A percentile compares a stretch with the other conserved stretches of the same genome.
Evolutionary conservation across 1,140 invertebrate species (phyloP).

Genomic region (Mylabris phalerata): DNA sequence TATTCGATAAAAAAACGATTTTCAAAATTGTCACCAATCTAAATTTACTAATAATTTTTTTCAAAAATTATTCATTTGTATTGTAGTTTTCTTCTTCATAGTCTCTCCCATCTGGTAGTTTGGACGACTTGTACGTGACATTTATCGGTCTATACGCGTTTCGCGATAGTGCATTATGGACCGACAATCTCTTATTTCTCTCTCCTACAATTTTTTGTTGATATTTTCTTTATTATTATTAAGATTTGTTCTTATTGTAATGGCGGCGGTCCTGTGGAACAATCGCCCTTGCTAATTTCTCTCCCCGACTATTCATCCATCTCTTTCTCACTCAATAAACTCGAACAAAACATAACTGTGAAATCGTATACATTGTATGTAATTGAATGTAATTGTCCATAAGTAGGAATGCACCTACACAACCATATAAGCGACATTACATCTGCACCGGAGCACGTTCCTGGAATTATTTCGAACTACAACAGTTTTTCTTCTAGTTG

Average conservation of each 20-base stretch:
- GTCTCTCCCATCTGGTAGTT: too few species aligned
- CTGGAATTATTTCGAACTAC: constrained; percentile 4
- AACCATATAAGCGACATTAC: not conserved
- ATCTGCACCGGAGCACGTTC: constrained; percentile 12
- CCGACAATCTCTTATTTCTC: constrained; percentile 8
- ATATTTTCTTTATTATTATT: not conserved
- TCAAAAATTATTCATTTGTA: not conserved
- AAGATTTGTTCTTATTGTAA: constrained; percentile 2
- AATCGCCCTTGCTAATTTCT: constrained; percentile 1
- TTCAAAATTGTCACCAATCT: not conserved
- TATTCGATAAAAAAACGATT: constrained; percentile 1
- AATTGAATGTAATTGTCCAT: constrained; percentile 17
- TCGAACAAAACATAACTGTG: constrained; percentile 14
- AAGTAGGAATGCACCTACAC: constrained; percentile 11
- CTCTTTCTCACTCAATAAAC: too few species aligned
- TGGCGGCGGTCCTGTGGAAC: constrained; percentile 11
- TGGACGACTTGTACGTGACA: constrained; percentile 7
- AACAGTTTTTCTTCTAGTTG: too few species aligned
- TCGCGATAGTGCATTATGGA: constrained; percentile 11
- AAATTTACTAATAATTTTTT: constrained; percentile 10
- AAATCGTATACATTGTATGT: constrained; percentile 16
- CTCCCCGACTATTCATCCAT: too few species aligned
- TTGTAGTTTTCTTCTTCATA: not conserved
- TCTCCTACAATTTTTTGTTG: too few species aligned
- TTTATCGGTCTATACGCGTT: constrained; percentile 8